Evolutionary conservation across 1,140 invertebrate species (phyloP), one percentile per base, ranked within the genome.

Genomic region (Coptotermes formosanus): DNA sequence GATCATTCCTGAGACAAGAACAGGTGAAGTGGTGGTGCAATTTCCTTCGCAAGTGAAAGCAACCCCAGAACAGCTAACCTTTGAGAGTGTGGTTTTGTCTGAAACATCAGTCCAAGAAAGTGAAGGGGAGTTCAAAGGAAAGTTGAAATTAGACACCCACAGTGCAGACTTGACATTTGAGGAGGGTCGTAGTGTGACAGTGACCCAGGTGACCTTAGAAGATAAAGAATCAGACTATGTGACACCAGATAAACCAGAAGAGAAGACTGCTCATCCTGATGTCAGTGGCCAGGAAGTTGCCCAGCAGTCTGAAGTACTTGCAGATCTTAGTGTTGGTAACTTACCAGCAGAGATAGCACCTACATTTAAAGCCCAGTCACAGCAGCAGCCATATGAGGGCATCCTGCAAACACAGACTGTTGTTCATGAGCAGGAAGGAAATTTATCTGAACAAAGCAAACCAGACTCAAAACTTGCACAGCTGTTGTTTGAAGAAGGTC

Each of bases 131-230:
- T 88, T 87, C 45, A 44, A 86, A 69, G 85, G 84, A 82, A 43
- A 59, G 38, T 48, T 86, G 59, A 86, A 64, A 30, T 69, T 82
- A 52, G 84, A 88, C 45, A 82, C 87, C 43, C 87, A 84, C 52
- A 75, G 82, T 59, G 92, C 90, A 8, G 90, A 89, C 23, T 85
- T 92, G 16, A 88, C 88, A 48, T 90, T 93, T 85, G 89, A 90
- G 48, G 90, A 92, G 87, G 90, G 89, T 52, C 91, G 91, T 87
- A 89, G 91, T 87, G 81, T 94, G 16, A 91, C 89, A 2, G 89
- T 93, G 32, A 91, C 90, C 52, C 89, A 93, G 89, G 89, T 93
- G 14, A 88, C 91, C 48, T 83, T 89, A 6, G 89, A 92, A 82
- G 93, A 93, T 83, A 91, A 90, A 88, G 88, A 86, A 85, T 85